Base-by-base conservation (phyloP, 2,113 vertebrate species). In the Pimephales promelas region DNA sequence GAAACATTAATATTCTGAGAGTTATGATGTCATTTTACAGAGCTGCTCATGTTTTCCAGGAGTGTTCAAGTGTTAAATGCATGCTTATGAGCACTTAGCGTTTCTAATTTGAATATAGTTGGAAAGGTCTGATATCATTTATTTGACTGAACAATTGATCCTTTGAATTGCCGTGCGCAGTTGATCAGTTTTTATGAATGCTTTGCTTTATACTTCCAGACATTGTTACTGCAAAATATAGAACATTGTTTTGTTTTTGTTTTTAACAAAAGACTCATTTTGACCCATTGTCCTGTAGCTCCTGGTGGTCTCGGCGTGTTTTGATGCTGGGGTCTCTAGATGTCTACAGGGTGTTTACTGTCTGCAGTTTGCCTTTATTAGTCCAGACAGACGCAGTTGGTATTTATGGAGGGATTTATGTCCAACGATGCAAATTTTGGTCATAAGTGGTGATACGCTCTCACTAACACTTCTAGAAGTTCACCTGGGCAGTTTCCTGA, bases 401-500 rank as follows among this genome's bases (percentile, higher is more conserved):
- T 5, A 61, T 36, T 79, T n/a, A 45, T 24, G 6, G 20, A 40
- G 22, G 20, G 6, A 68, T 68, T 36, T 40, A 68, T 47, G 45
- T 24, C 6, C 18, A 54, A 20, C 18, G 1, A 54, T 6, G 52
- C 52, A 20, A 22, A 40, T 40, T 6, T 3, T 18, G 6, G 11
- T 16, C 26, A 61, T 61, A 61, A 61, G 26, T 34, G 34, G 62
- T 20, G 62, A 34, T 52, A 54, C 5, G 20, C 52, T 20, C 16
- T 52, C 5, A 2, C 49, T 20, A 34, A 34, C 28, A 1, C 28
- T 34, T 26, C 59, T 28, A 4, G 31, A 78, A 2, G 5, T 49
- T 26, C 22, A 52, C 59, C 61, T 28, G 70, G 36, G 36, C 43
- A 57, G 14, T 86, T 57, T 18, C 45, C 62, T 88, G 56, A n/a